These are phyloP conservation scores for Galaxea fascicularis DNA, from an alignment of 92 coral and sea anemone genomes.

Conservation along the genomic window DNA sequence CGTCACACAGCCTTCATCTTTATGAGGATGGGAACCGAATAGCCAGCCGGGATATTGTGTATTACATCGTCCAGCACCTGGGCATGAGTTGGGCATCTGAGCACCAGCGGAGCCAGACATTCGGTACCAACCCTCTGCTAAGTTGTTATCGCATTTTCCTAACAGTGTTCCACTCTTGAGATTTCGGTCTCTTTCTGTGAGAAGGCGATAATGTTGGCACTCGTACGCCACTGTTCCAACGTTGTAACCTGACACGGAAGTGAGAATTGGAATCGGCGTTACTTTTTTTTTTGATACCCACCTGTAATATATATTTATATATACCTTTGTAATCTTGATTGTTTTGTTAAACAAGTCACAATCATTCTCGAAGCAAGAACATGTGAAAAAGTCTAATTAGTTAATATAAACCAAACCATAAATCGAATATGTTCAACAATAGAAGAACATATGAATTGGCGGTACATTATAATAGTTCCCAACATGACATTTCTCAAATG, in stretches of 20 bases:
- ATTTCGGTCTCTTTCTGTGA: constrained; percentile 74
- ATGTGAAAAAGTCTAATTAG: too few species aligned
- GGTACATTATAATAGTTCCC: too few species aligned
- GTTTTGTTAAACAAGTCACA: too few species aligned
- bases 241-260: constrained; percentile 62
- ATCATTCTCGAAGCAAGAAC: too few species aligned
- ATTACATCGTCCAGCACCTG: constrained; percentile 67
- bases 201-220: constrained; percentile 88
- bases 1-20: constrained; percentile 77
- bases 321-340: too few species aligned
- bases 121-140: constrained; percentile 95
- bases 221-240: constrained; percentile 87
- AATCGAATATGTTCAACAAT: too few species aligned
- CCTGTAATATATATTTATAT: too few species aligned
- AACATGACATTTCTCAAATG: too few species aligned
- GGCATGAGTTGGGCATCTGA: constrained; percentile 79
- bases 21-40: constrained; percentile 82
- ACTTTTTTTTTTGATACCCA: constrained; percentile 23
- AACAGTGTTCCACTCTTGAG: constrained; percentile 44
- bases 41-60: constrained; percentile 90
- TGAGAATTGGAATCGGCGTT: neutral
- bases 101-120: constrained; percentile 81
- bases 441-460: too few species aligned
- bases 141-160: constrained; percentile 80
- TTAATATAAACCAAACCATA: too few species aligned